These are phyloP conservation scores for Troides oblongomaculatus DNA, from an alignment of 2,888 invertebrate species.

Conservation along the genomic window DNA sequence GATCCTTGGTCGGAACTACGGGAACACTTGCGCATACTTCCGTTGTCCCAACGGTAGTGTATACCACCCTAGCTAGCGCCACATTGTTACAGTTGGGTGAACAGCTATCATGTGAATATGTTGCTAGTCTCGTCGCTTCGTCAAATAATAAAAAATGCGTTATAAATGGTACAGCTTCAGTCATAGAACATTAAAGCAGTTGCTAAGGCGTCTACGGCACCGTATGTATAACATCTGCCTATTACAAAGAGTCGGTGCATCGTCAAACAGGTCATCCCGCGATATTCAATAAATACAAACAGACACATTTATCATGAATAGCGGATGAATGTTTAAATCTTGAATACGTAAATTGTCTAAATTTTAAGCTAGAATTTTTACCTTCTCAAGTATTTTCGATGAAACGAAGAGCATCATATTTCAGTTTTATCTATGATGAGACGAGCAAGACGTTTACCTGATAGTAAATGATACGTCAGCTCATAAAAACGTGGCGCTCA, in stretches of 20 bases:
- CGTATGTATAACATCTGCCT: conserved; percentile 65
- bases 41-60: too few relatives aligned
- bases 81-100: too few relatives aligned
- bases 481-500: too few relatives aligned
- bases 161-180: conserved; percentile 14
- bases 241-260: conserved; percentile 67
- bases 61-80: too few relatives aligned
- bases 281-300: conserved; percentile 52
- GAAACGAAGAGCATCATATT: too few relatives aligned
- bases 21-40: too few relatives aligned
- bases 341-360: conserved; percentile 37
- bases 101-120: too few relatives aligned
- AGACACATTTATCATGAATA: conserved; percentile 61
- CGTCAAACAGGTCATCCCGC: conserved; percentile 66
- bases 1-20: too few relatives aligned
- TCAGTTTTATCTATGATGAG: too few relatives aligned
- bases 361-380: conserved; percentile 37
- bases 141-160: conserved; percentile 9
- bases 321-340: conserved; percentile 51
- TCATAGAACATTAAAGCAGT: conserved; percentile 42
- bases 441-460: too few relatives aligned
- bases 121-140: too few relatives aligned
- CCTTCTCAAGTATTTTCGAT: conserved; percentile 23
- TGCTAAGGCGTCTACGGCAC: conserved; percentile 49
- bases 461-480: too few relatives aligned